Evolutionary conservation across 2,113 vertebrate genomes (phyloP).

Genomic region (Mormyrus lacerda): DNA sequence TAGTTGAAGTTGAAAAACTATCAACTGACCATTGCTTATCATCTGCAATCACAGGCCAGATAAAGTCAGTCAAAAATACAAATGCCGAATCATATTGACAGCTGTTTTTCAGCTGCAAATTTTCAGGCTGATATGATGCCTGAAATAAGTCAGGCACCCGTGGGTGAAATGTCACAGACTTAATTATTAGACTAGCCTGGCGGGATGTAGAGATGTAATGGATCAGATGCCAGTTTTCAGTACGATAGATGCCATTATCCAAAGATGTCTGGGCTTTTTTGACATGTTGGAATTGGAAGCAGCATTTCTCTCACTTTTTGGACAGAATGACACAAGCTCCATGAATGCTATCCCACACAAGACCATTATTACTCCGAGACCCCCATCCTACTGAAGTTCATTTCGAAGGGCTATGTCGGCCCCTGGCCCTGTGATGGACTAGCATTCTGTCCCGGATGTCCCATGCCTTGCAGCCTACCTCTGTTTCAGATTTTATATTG

Average conservation of each 20-base stretch:
- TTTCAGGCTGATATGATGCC: not conserved
- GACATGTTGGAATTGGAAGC: not conserved
- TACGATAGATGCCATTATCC: not conserved
- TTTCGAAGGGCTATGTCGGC: not conserved
- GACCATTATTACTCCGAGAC: not conserved
- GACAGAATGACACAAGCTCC: not conserved
- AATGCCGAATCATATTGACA: not conserved
- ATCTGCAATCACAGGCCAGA: not conserved
- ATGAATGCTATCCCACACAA: not conserved
- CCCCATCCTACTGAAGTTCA: not conserved
- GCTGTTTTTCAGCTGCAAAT: not conserved
- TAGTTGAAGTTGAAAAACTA: not conserved
- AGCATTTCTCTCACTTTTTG: not conserved
- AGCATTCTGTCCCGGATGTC: not conserved
- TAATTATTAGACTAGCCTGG: not conserved
- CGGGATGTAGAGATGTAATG: not conserved
- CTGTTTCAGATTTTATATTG: not conserved
- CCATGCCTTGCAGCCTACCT: not conserved
- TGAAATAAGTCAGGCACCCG: not conserved
- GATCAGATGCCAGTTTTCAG: not conserved
- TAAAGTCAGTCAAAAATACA: not conserved
- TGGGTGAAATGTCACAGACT: not conserved
- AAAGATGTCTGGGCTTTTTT: not conserved
- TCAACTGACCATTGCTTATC: not conserved
- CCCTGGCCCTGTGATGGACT: not conserved